These are phyloP conservation scores for Gopherus flavomarginatus DNA, from an alignment of 2,113 vertebrate genomes.

Conservation along the genomic window DNA sequence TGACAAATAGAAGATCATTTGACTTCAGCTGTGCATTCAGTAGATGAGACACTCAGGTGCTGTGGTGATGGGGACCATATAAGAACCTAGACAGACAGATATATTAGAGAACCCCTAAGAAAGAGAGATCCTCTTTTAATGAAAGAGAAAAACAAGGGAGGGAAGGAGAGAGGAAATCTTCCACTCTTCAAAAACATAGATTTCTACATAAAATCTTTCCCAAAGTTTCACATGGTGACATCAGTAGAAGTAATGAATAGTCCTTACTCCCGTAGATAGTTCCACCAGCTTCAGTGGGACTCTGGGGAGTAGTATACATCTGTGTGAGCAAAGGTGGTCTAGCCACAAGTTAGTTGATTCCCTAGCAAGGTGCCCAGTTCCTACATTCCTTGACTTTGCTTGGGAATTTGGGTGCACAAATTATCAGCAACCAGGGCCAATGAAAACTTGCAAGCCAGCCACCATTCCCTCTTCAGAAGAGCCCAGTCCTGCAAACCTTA, in stretches of 20 bases:
- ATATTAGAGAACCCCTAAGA: not conserved
- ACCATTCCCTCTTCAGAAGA: not conserved
- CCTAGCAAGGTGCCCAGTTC: not conserved
- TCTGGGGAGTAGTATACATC: not conserved
- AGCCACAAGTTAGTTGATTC: not conserved
- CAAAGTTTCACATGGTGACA: not conserved
- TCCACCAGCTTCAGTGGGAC: conserved; percentile 24
- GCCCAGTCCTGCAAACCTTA: not conserved
- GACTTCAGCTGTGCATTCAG: not conserved
- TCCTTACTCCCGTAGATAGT: not conserved
- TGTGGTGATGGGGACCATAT: not conserved
- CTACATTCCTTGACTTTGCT: conserved; percentile 24
- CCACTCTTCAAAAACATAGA: not conserved
- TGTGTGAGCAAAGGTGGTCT: not conserved
- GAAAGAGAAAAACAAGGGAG: rapidly evolving
- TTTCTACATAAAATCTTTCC: not conserved
- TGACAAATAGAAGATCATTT: not conserved
- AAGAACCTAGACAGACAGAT: not conserved
- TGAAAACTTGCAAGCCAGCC: not conserved
- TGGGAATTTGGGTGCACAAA: not conserved
- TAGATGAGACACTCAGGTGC: not conserved
- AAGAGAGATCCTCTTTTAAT: not conserved
- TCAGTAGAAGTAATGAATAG: too few species aligned
- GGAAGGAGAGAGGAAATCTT: not conserved
- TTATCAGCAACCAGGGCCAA: not conserved